A percentile compares a stretch with the other conserved stretches of the same genome.
Evolutionary conservation across 2,113 vertebrate genomes (phyloP).

Genomic region (Nerophis lumbriciformis): DNA sequence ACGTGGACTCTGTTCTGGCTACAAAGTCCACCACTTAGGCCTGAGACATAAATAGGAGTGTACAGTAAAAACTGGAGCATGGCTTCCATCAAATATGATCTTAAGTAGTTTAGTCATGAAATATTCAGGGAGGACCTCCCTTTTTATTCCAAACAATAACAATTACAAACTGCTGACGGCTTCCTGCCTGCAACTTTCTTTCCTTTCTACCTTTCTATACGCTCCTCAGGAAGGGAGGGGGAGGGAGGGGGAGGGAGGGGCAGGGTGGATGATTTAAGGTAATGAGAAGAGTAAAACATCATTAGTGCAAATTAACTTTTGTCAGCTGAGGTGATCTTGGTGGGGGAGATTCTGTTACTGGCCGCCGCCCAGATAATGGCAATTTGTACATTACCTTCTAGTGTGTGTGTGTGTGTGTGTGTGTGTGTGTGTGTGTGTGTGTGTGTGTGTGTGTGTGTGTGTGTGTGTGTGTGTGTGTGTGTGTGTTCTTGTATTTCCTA

Average conservation of each 20-base stretch:
- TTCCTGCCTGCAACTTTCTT: constrained; percentile 16
- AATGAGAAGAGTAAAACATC: constrained; percentile 79
- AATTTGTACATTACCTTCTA: constrained; percentile 66
- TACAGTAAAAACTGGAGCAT: constrained; percentile 56
- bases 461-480: constrained; percentile 22
- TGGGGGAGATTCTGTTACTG: constrained; percentile 67
- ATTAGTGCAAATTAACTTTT: constrained; percentile 82
- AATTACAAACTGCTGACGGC: constrained; percentile 50
- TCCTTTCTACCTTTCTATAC: constrained; percentile 34
- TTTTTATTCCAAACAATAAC: constrained; percentile 43
- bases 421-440: constrained; percentile 45
- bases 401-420: constrained; percentile 14
- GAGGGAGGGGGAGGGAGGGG: constrained; percentile 19
- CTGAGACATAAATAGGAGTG: constrained; percentile 62
- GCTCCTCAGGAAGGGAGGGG: constrained; percentile 22
- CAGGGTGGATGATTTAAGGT: constrained; percentile 75
- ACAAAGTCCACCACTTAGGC: constrained; percentile 69
- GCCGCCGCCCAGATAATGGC: constrained; percentile 69
- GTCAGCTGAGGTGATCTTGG: constrained; percentile 77
- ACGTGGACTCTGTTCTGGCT: constrained; percentile 57
- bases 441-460: constrained; percentile 18
- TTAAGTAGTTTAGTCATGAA: constrained; percentile 59
- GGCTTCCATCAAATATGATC: constrained; percentile 58
- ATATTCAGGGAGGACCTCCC: constrained; percentile 51
- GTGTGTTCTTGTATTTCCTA: too few species aligned